Evolutionary conservation across 2,113 vertebrate species (phyloP), one percentile per base, ranked within the genome.

Genomic region (Clupea harengus): DNA sequence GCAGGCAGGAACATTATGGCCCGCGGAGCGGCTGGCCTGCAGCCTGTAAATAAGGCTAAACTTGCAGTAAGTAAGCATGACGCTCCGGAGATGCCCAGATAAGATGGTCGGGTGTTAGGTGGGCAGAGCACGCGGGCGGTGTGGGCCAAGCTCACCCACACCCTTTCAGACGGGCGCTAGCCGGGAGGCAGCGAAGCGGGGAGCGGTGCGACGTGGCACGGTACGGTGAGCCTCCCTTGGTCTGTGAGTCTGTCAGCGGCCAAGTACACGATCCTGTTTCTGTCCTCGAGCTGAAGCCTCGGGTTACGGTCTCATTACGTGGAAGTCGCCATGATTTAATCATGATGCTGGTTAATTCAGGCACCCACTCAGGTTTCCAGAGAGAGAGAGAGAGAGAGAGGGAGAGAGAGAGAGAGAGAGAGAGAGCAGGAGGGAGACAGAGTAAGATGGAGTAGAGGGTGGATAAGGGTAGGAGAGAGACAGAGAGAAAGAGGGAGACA

Each of bases 281-380:
- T 82, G 89, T 92, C 90, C 90, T 89, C 87, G 84, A 86, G 88
- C 90, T 89, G 95, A 91, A 86, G 91, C 91, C 96, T 96, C 92
- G 90, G 91, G 96, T 97, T 97, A 95, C 94, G 89, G 92, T 85
- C 81, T 88, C 93, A 94, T 95, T 94, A 95, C 95, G 96, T 92
- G 92, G 89, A 93, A 94, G 93, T 90, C 89, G 90, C 95, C 94
- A 99, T 99, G 92, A 99, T 98, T 99, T 98, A 99, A 98, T 99
- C 94, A 98, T 98, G 97, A 96, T 87, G 93, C 95, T 89, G 86
- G 94, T 94, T 94, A 96, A 95, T 93, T 97, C 96, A 98, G 95
- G 94, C 94, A 91, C 89, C 85, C 81, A 96, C 94, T 96, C 96
- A 88, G 81, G 94, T 97, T 97, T 98, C 97, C 89, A 18, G 2